phyloP scores from a whole-genome alignment of 2,113 vertebrate genomes.

The Sylvilagus bachmani region DNA sequence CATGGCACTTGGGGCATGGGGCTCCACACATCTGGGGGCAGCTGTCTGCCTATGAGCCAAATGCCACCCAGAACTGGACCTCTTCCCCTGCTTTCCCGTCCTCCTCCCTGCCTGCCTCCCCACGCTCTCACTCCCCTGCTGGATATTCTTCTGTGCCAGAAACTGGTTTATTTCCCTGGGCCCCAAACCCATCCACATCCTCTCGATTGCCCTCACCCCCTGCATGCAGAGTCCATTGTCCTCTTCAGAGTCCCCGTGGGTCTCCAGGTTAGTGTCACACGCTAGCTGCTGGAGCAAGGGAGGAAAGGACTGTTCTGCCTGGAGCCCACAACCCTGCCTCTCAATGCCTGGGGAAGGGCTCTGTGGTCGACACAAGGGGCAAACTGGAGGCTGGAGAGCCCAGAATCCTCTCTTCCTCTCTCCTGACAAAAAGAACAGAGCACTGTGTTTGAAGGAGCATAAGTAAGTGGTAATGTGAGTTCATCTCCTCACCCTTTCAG shows the following conservation, averaged over 20 bases:
- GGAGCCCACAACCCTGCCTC: too few relatives aligned
- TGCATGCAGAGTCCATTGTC: background rate
- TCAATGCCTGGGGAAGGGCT: background rate
- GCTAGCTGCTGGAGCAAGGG: background rate
- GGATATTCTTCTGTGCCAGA: background rate
- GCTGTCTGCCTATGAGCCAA: background rate
- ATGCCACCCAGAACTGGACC: background rate
- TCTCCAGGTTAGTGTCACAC: background rate
- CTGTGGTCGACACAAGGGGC: background rate
- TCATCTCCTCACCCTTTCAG: background rate
- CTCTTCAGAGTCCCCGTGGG: background rate
- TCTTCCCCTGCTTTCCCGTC: background rate
- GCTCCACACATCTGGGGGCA: background rate
- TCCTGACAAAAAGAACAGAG: background rate
- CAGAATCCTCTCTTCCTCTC: background rate
- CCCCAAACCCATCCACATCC: background rate
- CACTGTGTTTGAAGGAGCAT: background rate
- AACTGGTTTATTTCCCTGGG: background rate
- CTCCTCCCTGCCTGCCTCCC: background rate
- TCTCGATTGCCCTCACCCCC: accelerated
- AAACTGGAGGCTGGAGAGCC: background rate
- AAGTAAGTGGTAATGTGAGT: background rate
- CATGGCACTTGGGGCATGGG: too few relatives aligned
- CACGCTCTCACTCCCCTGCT: background rate
- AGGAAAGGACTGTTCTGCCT: background rate